phyloP scores from a whole-genome alignment of 2,888 invertebrate species.

The Invenusta paracnida region DNA sequence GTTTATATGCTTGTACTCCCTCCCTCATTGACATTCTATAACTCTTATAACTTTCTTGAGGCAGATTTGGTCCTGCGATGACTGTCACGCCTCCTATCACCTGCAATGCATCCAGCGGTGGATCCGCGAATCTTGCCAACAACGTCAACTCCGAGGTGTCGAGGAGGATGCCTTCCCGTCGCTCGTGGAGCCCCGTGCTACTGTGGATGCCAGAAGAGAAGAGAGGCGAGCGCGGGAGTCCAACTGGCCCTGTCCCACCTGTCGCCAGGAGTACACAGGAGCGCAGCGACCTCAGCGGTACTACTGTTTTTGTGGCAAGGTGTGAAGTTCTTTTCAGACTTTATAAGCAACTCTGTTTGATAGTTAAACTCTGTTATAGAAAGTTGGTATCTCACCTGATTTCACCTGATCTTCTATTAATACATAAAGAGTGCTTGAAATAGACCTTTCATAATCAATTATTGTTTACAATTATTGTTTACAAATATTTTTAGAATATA shows the following conservation, averaged over 20 bases:
- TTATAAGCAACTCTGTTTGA: not conserved
- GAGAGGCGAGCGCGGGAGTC: not conserved
- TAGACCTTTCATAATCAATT: no score
- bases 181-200: not conserved
- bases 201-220: slow-evolving; percentile 66
- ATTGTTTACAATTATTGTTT: no score
- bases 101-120: slow-evolving; percentile 82
- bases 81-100: slow-evolving; percentile 80
- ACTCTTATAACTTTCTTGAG: no score
- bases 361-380: not conserved
- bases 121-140: slow-evolving; percentile 65
- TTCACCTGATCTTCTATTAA: not conserved
- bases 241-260: slow-evolving; percentile 65
- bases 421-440: not conserved
- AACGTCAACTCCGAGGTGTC: not conserved
- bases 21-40: no score
- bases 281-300: slow-evolving; percentile 70
- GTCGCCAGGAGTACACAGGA: slow-evolving; percentile 73
- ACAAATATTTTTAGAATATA: no score
- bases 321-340: no score
- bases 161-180: slow-evolving; percentile 33
- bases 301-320: slow-evolving; percentile 78
- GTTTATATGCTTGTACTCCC: no score
- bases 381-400: not conserved
- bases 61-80: slow-evolving; percentile 76